Base-by-base conservation (phyloP, 2,113 vertebrate species). In the Cyrtonyx montezumae region DNA sequence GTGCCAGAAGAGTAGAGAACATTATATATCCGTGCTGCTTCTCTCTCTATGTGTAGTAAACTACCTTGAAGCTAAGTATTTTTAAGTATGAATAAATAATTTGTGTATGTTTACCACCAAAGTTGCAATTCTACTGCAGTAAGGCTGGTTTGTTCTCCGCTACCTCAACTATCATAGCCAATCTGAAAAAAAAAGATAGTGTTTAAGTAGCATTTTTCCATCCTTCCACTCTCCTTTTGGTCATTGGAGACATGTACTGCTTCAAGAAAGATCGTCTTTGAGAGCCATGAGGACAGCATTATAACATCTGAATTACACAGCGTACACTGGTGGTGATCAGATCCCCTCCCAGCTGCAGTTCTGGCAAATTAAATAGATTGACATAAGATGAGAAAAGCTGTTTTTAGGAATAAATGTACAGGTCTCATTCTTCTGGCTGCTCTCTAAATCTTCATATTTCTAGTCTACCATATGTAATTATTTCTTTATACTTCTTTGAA, bases 1-100 rank as follows among this genome's bases (percentile, higher is more conserved):
- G 75, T 77, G 92, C 93, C 94, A 93, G 89, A 20, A 91, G 91
- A 25, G 63, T 13, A 84, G 59, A 89, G 89, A 76, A 91, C 78
- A 74, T 79, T 37, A 42, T 7, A 61, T 10, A 75, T 25, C 68
- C 48, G 1, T 78, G 73, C 84, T 83, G 89, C 63, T 78, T 77
- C 79, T 48, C 71, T 30, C 91, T 6, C 56, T 40, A 23, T 37
- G 53, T 36, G 88, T 23, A 80, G 37, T 7, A 65, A 84, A 48
- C 68, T 34, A 49, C 88, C 79, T 67, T 2, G 45, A 91, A 87
- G 63, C 28, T 8, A 55, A 2, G 20, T 34, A 11, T 42, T 0
- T 23, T 59, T 26, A 28, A 53, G 26, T 9, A 21, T 26, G 69
- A 93, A 80, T 75, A 95, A 93, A 88, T 18, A 96, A 51, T 69